Conservation (phyloP, 1,140 invertebrate genomes). For the Drosophila oshimai region DNA sequence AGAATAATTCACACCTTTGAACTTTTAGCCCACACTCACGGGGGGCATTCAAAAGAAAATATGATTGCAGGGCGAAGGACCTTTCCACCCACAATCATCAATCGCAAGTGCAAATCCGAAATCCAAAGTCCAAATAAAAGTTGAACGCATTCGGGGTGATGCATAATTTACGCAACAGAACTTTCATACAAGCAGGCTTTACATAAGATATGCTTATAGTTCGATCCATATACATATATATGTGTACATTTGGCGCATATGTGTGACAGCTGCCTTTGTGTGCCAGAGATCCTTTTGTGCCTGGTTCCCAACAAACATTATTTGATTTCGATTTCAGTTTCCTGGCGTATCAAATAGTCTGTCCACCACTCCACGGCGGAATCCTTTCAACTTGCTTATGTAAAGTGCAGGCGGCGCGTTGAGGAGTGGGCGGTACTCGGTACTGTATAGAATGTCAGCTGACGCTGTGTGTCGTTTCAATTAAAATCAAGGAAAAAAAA, state of each 20-base stretch:
- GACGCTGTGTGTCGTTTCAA: slow-evolving; percentile 56
- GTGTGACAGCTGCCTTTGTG: slow-evolving; percentile 40
- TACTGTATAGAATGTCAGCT: slow-evolving; percentile 44
- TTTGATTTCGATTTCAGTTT: slow-evolving; percentile 58
- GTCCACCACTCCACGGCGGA: slow-evolving; percentile 35
- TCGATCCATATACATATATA: slow-evolving; percentile 12
- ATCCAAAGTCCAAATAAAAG: slow-evolving; percentile 32
- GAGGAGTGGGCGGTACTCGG: background rate
- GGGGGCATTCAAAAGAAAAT: slow-evolving; percentile 14
- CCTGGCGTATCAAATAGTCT: slow-evolving; percentile 54
- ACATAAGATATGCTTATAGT: slow-evolving; percentile 45
- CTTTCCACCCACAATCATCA: slow-evolving; percentile 17
- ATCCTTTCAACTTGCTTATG: slow-evolving; percentile 53
- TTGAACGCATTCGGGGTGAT: slow-evolving; percentile 28
- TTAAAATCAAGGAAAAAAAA: slow-evolving; percentile 66
- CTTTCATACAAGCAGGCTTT: slow-evolving; percentile 23
- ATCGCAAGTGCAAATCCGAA: slow-evolving; percentile 25
- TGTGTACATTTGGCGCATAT: slow-evolving; percentile 13
- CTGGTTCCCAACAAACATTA: slow-evolving; percentile 33
- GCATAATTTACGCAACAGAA: slow-evolving; percentile 60
- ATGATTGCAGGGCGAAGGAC: background rate
- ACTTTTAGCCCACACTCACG: background rate
- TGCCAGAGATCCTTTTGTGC: slow-evolving; percentile 34
- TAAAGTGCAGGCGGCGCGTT: slow-evolving; percentile 13
- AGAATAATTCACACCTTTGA: slow-evolving; percentile 1